phyloP scores from a whole-genome alignment of 2,888 invertebrate species.

The Lapara coniferarum region DNA sequence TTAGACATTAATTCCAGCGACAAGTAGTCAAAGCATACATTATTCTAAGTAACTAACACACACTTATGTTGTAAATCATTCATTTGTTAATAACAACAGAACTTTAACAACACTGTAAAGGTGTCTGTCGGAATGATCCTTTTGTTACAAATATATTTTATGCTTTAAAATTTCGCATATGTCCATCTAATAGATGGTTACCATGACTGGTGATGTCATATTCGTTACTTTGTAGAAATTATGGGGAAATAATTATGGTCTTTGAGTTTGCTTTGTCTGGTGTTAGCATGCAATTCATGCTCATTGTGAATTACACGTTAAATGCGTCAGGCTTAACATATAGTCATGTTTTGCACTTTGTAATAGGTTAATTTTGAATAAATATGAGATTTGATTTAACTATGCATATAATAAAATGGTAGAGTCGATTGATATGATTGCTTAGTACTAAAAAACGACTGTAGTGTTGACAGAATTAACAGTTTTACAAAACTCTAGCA shows the following conservation, averaged over 20 bases:
- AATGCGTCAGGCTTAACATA: too few relatives aligned
- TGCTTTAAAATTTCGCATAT: constrained; percentile 11
- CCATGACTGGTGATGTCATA: constrained; percentile 6
- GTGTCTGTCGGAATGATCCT: constrained; percentile 9
- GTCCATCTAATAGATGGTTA: constrained; percentile 1
- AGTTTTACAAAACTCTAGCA: too few relatives aligned
- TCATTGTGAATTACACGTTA: too few relatives aligned
- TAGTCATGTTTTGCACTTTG: too few relatives aligned
- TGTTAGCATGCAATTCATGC: neutral
- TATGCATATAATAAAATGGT: too few relatives aligned
- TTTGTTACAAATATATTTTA: constrained; percentile 23
- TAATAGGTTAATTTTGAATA: too few relatives aligned
- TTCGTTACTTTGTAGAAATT: constrained; percentile 20
- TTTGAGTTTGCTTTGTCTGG: neutral
- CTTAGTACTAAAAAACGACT: too few relatives aligned
- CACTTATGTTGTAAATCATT: constrained; percentile 18
- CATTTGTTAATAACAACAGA: constrained; percentile 17
- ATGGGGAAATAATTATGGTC: constrained; percentile 11
- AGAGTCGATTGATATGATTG: too few relatives aligned
- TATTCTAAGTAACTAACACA: neutral
- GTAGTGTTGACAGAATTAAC: too few relatives aligned
- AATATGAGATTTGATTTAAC: too few relatives aligned
- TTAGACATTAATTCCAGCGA: too few relatives aligned
- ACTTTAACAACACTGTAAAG: constrained; percentile 21
- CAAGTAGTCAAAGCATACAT: too few relatives aligned